phyloP scores from a whole-genome alignment of 2,888 invertebrate species.

The Tetragonisca angustula region DNA sequence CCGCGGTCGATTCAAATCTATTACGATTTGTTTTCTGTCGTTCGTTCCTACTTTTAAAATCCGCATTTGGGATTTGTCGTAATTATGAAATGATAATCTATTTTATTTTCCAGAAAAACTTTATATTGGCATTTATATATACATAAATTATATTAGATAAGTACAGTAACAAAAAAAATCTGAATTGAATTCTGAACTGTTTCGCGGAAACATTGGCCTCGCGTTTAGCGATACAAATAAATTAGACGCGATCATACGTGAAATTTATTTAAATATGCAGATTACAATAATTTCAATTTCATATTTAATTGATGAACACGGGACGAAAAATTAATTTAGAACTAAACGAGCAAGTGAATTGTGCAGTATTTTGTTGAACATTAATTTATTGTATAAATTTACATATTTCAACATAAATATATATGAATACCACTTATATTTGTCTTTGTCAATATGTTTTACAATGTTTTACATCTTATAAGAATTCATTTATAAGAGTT shows the following conservation, averaged over 20 bases:
- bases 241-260: background rate
- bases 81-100: background rate
- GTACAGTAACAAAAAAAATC: background rate
- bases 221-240: background rate
- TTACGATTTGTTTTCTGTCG: too few species aligned
- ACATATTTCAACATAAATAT: conserved; percentile 61
- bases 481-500: too few species aligned
- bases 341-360: background rate
- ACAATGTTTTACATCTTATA: conserved; percentile 24
- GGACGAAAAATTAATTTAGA: background rate
- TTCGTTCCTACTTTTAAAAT: too few species aligned
- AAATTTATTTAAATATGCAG: background rate
- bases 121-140: background rate
- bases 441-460: conserved; percentile 35
- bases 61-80: background rate
- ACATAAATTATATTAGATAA: background rate
- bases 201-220: background rate
- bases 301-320: background rate
- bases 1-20: conserved; percentile 34
- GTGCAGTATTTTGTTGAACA: conserved; percentile 30
- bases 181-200: background rate
- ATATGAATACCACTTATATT: conserved; percentile 46
- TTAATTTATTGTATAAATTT: conserved; percentile 67
- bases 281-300: background rate
- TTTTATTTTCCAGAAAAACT: background rate